A percentile compares a stretch with the other conserved stretches of the same genome.
Evolutionary conservation across 2,797 vertebrate genomes (phyloP).

Genomic region (Babyrousa celebensis): DNA sequence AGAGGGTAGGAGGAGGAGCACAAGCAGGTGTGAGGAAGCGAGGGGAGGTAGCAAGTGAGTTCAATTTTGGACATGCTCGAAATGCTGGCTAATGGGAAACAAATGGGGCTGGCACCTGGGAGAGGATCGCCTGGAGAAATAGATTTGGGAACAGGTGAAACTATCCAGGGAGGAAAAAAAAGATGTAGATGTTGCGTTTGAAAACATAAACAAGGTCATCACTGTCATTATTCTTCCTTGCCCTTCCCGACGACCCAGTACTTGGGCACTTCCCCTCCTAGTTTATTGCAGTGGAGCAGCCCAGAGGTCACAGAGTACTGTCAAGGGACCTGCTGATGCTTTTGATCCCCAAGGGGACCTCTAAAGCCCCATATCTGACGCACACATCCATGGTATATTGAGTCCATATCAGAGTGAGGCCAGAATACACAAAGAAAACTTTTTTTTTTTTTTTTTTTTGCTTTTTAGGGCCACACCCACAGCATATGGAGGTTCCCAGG

Average conservation of each 20-base stretch:
- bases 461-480: too few species aligned
- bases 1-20: neutral
- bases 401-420: neutral
- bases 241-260: neutral
- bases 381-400: neutral
- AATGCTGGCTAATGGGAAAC: neutral
- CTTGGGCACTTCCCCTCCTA: neutral
- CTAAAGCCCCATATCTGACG: neutral
- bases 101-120: neutral
- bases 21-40: neutral
- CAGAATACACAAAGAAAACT: neutral
- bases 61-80: neutral
- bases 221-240: neutral
- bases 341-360: neutral
- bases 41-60: neutral
- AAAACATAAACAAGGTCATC: neutral
- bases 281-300: neutral
- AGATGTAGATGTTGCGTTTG: neutral
- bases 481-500: too few species aligned
- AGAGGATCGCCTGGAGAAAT: neutral
- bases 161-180: neutral
- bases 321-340: neutral
- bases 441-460: neutral
- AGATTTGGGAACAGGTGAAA: neutral
- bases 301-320: neutral